Percentiles rank a stretch among this genome's conserved stretches.
Evolutionary conservation across 2,113 vertebrate species (phyloP).

Genomic region (Craseonycteris thonglongyai): DNA sequence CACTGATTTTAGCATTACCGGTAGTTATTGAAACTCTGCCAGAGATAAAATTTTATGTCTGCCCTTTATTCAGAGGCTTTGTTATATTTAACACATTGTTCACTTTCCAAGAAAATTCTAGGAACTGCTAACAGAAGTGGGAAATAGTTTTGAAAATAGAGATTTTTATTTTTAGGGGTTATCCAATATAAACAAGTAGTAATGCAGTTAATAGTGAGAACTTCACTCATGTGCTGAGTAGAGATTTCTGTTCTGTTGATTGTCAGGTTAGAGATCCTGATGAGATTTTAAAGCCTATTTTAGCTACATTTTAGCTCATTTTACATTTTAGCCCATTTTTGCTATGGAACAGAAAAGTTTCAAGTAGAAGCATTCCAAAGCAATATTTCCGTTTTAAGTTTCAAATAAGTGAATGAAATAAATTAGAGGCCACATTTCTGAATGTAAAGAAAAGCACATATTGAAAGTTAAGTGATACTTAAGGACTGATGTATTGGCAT

Average conservation of each 20-base stretch:
- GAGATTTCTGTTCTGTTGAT: neutral
- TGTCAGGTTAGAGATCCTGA: neutral
- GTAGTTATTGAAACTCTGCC: neutral
- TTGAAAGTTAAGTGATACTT: neutral
- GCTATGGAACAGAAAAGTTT: neutral
- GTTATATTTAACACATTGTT: neutral
- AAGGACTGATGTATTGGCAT: neutral
- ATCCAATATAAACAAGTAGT: slow-evolving; percentile 19
- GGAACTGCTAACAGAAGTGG: slow-evolving; percentile 23
- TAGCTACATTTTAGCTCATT: neutral
- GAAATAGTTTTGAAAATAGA: slow-evolving; percentile 33
- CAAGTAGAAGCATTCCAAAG: neutral
- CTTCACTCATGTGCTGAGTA: neutral
- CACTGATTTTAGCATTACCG: neutral
- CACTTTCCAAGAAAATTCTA: slow-evolving; percentile 14
- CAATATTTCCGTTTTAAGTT: neutral
- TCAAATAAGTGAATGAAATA: neutral
- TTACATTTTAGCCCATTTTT: no score
- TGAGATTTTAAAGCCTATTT: neutral
- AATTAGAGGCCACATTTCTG: neutral
- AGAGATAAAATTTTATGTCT: neutral
- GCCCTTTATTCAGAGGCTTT: neutral
- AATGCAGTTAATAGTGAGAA: slow-evolving; percentile 4
- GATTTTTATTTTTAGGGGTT: neutral
- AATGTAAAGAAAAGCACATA: neutral